These are phyloP conservation scores for Dendronephthya gigantea DNA, from an alignment of 64 coral and sea anemone genomes.

Conservation along the genomic window DNA sequence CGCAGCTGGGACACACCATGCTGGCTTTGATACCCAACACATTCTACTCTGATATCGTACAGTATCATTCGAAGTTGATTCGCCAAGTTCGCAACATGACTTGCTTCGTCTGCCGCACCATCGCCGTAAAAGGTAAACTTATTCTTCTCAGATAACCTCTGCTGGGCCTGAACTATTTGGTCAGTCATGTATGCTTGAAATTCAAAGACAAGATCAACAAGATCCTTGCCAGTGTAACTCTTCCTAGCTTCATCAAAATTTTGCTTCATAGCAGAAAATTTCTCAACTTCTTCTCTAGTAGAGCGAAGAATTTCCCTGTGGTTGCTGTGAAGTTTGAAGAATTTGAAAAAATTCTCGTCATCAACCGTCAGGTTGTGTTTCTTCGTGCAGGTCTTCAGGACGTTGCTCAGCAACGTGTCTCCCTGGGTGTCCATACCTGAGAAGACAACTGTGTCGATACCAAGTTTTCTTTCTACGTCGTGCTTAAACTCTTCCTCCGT, in stretches of 20 bases:
- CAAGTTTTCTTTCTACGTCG: not conserved
- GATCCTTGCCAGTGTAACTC: not conserved
- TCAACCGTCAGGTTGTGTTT: no score
- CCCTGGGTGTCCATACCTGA: not conserved
- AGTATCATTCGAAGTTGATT: not conserved
- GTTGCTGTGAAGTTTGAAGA: not conserved
- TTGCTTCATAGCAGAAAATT: not conserved
- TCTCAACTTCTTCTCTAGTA: not conserved
- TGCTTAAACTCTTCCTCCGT: no score
- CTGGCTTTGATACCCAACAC: not conserved
- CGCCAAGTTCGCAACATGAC: not conserved
- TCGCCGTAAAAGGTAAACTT: no score
- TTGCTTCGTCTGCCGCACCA: not conserved
- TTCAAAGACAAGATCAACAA: not conserved
- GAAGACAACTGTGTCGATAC: not conserved
- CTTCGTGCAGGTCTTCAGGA: not conserved
- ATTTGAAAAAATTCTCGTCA: no score
- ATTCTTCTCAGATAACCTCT: no score
- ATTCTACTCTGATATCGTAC: conserved; percentile 2
- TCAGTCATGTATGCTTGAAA: no score
- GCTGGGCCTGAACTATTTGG: no score
- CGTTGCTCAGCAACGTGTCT: not conserved
- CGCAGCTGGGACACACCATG: not conserved
- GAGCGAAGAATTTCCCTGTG: not conserved
- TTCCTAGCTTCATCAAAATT: not conserved